phyloP scores from a whole-genome alignment of 1,140 invertebrate genomes.

The Drosophila ambigua region DNA sequence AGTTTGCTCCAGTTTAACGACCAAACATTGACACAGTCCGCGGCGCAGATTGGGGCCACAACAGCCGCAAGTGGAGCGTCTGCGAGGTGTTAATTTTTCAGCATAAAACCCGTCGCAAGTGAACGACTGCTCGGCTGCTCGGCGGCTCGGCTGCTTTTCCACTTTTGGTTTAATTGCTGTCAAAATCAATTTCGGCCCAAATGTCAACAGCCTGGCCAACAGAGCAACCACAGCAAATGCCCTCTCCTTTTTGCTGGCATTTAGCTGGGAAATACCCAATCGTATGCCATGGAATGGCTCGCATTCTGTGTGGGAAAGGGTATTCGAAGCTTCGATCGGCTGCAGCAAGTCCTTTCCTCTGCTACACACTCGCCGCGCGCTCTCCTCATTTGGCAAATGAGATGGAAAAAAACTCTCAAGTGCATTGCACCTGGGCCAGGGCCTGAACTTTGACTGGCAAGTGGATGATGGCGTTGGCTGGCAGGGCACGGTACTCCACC shows the following conservation, averaged over 20 bases:
- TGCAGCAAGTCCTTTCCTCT: no score
- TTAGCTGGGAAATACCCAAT: no score
- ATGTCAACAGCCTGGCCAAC: slow-evolving; percentile 31
- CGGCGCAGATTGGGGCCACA: slow-evolving; percentile 37
- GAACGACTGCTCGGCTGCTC: neutral
- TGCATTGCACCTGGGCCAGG: slow-evolving; percentile 50
- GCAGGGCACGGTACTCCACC: no score
- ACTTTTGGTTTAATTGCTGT: slow-evolving; percentile 42
- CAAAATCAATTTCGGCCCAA: slow-evolving; percentile 47
- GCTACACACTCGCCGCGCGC: neutral
- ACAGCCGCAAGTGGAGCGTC: slow-evolving; percentile 33
- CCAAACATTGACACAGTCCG: slow-evolving; percentile 73
- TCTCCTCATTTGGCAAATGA: slow-evolving; percentile 60
- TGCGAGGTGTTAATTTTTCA: slow-evolving; percentile 68
- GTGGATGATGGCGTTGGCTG: slow-evolving; percentile 17
- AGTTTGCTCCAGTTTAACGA: slow-evolving; percentile 58
- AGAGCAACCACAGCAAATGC: no score
- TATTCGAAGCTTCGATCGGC: no score
- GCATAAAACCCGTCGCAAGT: slow-evolving; percentile 45
- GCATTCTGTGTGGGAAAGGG: no score
- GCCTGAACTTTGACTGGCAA: slow-evolving; percentile 50
- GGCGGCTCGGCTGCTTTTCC: slow-evolving; percentile 17
- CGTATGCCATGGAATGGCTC: no score
- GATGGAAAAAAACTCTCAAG: slow-evolving; percentile 36
- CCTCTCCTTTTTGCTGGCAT: no score